Conservation (phyloP, 2,888 invertebrate species). For the Ferrisia virgata region DNA sequence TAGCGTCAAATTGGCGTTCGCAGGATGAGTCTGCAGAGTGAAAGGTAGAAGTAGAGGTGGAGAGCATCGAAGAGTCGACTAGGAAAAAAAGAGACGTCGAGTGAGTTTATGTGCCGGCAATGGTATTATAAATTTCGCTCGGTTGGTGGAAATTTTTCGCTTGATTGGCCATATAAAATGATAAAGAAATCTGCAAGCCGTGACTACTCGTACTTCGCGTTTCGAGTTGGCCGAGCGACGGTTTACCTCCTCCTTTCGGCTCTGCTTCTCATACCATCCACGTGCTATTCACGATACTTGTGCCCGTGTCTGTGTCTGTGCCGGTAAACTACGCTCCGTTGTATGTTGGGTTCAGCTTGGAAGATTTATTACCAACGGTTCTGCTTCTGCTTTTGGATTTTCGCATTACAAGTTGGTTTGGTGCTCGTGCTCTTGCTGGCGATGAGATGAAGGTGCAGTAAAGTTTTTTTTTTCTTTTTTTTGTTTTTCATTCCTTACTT, state of each 20-base stretch:
- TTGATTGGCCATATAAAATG: conserved; percentile 20
- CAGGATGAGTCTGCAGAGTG: too few relatives aligned
- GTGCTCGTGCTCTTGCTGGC: too few relatives aligned
- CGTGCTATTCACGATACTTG: too few relatives aligned
- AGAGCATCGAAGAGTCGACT: not conserved
- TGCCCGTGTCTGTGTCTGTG: too few relatives aligned
- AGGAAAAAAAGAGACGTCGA: not conserved
- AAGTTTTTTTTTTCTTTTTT: not conserved
- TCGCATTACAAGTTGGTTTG: not conserved
- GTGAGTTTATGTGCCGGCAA: not conserved
- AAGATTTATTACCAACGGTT: conserved; percentile 19
- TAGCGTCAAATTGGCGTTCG: not conserved
- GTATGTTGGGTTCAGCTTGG: not conserved
- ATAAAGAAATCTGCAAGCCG: conserved; percentile 28
- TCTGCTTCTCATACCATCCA: not conserved
- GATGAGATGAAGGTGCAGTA: not conserved
- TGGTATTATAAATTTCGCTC: conserved; percentile 24
- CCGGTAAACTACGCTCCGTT: not conserved
- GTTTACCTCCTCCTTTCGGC: not conserved
- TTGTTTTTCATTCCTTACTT: not conserved
- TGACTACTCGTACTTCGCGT: conserved; percentile 21
- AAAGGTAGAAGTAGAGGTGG: too few relatives aligned
- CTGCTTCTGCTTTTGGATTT: conserved; percentile 1
- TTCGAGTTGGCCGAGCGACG: not conserved
- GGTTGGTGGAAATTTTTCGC: conserved; percentile 26